Conservation (phyloP, 2,888 invertebrate species). For the Aelia acuminata region DNA sequence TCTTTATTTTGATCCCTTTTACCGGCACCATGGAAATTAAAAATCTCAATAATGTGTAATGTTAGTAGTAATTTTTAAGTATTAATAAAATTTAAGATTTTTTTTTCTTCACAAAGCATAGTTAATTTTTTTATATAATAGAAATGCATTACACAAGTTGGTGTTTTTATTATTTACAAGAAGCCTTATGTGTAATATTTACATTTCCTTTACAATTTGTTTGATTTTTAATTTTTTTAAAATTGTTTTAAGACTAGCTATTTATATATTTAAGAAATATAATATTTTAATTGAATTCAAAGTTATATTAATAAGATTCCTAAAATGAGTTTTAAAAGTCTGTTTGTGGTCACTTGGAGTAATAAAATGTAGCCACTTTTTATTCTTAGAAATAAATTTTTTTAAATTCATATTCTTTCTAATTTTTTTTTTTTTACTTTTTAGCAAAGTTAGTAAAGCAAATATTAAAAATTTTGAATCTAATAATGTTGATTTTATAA, state of each 20-base stretch:
- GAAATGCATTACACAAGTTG: neutral
- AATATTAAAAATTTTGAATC: neutral
- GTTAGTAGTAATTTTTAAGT: neutral
- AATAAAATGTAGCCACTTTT: neutral
- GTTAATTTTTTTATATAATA: neutral
- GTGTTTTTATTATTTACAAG: neutral
- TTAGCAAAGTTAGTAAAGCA: too few relatives aligned
- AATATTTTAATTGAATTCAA: neutral
- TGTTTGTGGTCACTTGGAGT: neutral
- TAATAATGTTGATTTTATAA: neutral
- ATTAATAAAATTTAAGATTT: neutral
- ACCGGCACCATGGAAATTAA: neutral
- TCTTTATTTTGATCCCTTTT: conserved; percentile 39
- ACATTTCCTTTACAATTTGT: too few relatives aligned
- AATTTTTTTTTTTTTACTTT: too few relatives aligned
- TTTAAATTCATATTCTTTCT: neutral
- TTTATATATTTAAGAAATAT: neutral
- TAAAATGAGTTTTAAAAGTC: neutral
- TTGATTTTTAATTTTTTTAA: too few relatives aligned
- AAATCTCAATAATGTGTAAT: neutral
- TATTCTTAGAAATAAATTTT: neutral
- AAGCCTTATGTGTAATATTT: neutral
- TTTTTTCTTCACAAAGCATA: neutral
- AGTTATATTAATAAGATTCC: neutral
- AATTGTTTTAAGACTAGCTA: too few relatives aligned